Evolutionary conservation across 2,113 vertebrate species (phyloP).

Genomic region (Psittacus erithacus): DNA sequence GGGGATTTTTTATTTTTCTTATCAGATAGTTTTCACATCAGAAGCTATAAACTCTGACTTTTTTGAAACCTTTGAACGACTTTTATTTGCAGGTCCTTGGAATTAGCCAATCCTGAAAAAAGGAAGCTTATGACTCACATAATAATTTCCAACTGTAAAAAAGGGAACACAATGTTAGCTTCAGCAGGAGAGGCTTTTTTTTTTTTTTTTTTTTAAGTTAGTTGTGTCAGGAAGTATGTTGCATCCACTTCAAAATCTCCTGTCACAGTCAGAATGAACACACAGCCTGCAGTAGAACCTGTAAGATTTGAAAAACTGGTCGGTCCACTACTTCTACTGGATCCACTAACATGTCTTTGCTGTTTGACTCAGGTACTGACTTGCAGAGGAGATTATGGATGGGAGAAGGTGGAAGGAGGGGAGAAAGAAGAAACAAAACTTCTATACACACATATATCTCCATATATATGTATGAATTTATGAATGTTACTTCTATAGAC

Average conservation of each 20-base stretch:
- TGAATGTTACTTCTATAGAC: neutral
- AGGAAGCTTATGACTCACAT: neutral
- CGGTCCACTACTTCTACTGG: neutral
- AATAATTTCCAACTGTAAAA: neutral
- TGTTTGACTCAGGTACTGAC: neutral
- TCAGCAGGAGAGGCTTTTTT: neutral
- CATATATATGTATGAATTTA: neutral
- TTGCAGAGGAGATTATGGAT: neutral
- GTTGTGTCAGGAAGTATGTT: neutral
- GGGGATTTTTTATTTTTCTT: neutral
- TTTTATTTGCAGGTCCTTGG: neutral
- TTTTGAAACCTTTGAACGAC: neutral
- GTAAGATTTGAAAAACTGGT: neutral
- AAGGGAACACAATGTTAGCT: neutral
- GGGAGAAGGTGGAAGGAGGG: neutral
- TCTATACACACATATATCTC: no score
- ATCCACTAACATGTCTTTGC: neutral
- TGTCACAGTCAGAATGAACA: neutral
- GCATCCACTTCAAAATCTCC: neutral
- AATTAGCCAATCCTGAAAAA: neutral
- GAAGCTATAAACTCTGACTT: neutral
- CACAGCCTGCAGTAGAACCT: neutral
- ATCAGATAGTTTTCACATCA: neutral
- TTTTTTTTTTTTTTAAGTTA: neutral
- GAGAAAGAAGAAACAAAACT: neutral